Conservation (phyloP, 2,888 invertebrate species). For the Orchestes rusci region DNA sequence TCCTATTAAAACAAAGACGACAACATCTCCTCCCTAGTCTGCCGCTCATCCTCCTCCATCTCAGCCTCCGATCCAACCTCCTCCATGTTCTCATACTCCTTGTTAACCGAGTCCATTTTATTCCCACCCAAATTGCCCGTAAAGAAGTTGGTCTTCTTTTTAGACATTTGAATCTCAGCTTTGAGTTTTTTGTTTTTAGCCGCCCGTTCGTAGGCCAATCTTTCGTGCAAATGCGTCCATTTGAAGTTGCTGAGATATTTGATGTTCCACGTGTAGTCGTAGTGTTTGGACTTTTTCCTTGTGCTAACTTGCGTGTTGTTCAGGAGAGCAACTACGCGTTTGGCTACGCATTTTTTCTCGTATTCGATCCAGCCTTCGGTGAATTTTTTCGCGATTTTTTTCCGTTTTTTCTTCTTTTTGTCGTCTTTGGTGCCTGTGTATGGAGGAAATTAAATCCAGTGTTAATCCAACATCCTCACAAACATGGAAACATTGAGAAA, state of each 20-base stretch:
- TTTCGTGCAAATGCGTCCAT: slow-evolving; percentile 92
- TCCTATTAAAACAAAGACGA: slow-evolving; percentile 37
- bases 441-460: not conserved
- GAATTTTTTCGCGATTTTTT: slow-evolving; percentile 53
- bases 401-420: slow-evolving; percentile 50
- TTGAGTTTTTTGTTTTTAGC: slow-evolving; percentile 78
- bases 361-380: slow-evolving; percentile 97
- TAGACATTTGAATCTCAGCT: slow-evolving; percentile 85
- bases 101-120: slow-evolving; percentile 45
- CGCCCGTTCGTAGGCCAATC: slow-evolving; percentile 87
- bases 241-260: slow-evolving; percentile 94
- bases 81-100: slow-evolving; percentile 32
- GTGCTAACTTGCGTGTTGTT: slow-evolving; percentile 84
- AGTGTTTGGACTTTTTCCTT: slow-evolving; percentile 78
- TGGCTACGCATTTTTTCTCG: slow-evolving; percentile 79
- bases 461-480: slow-evolving; percentile 3
- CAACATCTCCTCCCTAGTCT: slow-evolving; percentile 37
- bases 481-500: too few relatives aligned
- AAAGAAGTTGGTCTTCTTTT: slow-evolving; percentile 83
- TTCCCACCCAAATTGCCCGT: slow-evolving; percentile 75
- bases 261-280: slow-evolving; percentile 90
- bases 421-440: slow-evolving; percentile 31
- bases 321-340: slow-evolving; percentile 71
- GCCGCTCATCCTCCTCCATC: slow-evolving; percentile 16
- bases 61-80: slow-evolving; percentile 18